Percentiles rank a stretch among this genome's conserved stretches.
Conservation (phyloP, 2,797 vertebrate genomes). For the Periparus ater region DNA sequence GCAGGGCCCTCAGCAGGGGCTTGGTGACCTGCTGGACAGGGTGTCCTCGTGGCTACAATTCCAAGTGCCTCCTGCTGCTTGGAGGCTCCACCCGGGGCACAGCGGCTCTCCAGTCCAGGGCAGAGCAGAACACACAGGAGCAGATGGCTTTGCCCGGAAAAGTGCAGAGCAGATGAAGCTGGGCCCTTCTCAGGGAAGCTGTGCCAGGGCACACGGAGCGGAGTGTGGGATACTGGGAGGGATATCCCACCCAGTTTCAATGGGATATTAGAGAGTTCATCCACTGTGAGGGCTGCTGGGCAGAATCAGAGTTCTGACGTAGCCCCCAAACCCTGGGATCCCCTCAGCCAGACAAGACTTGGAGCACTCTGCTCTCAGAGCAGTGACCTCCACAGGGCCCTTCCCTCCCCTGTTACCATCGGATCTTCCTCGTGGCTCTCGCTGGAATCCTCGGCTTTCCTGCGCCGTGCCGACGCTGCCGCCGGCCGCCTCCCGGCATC, state of each 20-base stretch:
- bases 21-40: not conserved
- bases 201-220: not conserved
- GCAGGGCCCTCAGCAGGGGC: too few relatives aligned
- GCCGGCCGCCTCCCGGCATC: slow-evolving; percentile 79
- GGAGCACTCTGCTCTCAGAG: accelerated
- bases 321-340: not conserved
- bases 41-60: accelerated
- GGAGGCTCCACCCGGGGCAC: not conserved
- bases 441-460: slow-evolving; percentile 84
- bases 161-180: not conserved
- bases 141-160: not conserved
- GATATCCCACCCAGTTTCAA: not conserved
- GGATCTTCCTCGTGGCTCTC: slow-evolving; percentile 91
- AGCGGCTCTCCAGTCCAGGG: not conserved
- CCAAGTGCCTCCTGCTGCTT: not conserved
- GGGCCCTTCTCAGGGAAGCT: not conserved
- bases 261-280: accelerated
- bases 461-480: slow-evolving; percentile 61
- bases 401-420: slow-evolving; percentile 67
- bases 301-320: not conserved
- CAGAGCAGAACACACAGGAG: not conserved
- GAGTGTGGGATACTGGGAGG: not conserved
- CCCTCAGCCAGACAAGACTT: not conserved
- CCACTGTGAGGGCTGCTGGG: accelerated
- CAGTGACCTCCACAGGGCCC: not conserved